phyloP scores from a whole-genome alignment of 2,797 vertebrate genomes.

The Danio aesculapii region DNA sequence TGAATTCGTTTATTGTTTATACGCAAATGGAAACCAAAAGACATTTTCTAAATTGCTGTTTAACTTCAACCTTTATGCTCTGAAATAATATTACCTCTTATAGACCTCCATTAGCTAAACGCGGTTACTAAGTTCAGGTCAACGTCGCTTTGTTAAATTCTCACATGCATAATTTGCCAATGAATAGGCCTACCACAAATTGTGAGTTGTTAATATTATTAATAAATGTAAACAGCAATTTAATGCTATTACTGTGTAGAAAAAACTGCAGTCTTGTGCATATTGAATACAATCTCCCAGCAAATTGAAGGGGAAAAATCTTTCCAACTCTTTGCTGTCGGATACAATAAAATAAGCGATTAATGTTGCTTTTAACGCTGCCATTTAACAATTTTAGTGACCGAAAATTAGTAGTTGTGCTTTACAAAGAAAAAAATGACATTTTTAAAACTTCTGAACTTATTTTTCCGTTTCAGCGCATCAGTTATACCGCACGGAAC shows the following conservation, averaged over 20 bases:
- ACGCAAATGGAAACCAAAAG: not conserved
- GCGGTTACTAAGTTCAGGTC: not conserved
- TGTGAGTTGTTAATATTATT: not conserved
- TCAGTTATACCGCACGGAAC: slow-evolving; percentile 28
- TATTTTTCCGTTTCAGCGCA: slow-evolving; percentile 46
- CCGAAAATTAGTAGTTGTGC: not conserved
- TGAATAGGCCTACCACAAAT: not conserved
- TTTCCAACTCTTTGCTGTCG: not conserved
- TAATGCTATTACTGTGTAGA: not conserved
- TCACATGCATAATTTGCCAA: not conserved
- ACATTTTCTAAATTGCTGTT: not conserved
- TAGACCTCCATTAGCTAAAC: not conserved
- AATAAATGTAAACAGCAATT: no score
- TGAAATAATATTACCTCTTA: not conserved
- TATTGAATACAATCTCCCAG: not conserved
- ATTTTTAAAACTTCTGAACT: no score
- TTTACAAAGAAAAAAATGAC: not conserved
- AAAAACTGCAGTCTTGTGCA: not conserved
- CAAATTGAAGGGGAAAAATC: not conserved
- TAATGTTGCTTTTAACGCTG: not conserved
- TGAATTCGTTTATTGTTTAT: not conserved
- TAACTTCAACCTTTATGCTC: not conserved
- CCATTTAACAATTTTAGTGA: not conserved
- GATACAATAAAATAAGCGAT: not conserved
- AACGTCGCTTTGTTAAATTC: not conserved